A percentile compares a stretch with the other conserved stretches of the same genome.
Conservation (phyloP, 2,888 invertebrate species). For the Drosophila nr. fundita region DNA sequence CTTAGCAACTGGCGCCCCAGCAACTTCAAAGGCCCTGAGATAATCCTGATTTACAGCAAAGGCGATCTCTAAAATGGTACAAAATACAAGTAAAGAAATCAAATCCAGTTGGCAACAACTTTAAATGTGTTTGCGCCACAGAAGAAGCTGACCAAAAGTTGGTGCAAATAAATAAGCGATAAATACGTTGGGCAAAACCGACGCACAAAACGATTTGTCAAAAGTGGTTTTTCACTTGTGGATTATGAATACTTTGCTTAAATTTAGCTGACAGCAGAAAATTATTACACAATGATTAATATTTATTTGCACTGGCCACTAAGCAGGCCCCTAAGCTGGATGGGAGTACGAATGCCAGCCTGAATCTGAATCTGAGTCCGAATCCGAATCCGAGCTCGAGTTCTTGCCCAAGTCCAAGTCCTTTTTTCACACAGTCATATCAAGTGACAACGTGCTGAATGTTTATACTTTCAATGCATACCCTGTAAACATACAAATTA, state of each 20-base stretch:
- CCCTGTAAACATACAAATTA: neutral
- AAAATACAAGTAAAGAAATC: conserved; percentile 19
- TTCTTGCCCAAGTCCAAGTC: conserved; percentile 19
- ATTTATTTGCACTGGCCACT: conserved; percentile 75
- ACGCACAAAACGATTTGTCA: conserved; percentile 79
- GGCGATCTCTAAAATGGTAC: conserved; percentile 2
- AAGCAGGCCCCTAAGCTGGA: conserved; percentile 22
- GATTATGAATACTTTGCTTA: conserved; percentile 83
- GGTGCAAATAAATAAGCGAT: conserved; percentile 43
- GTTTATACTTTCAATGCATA: conserved; percentile 27
- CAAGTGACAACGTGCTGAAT: conserved; percentile 75
- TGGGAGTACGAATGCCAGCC: neutral
- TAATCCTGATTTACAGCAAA: conserved; percentile 57
- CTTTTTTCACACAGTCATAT: conserved; percentile 47
- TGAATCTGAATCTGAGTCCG: conserved; percentile 2
- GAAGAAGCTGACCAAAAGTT: conserved; percentile 20
- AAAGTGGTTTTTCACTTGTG: conserved; percentile 78
- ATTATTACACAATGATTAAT: conserved; percentile 83
- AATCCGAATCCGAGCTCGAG: neutral
- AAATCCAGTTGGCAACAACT: conserved; percentile 48
- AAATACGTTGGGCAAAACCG: conserved; percentile 16
- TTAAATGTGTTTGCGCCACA: conserved; percentile 50
- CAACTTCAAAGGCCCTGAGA: conserved; percentile 43
- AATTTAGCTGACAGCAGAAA: conserved; percentile 83
- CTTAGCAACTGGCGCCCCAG: conserved; percentile 26